Conservation (phyloP, 2,888 invertebrate genomes). For the Eugnorisma glareosa region DNA sequence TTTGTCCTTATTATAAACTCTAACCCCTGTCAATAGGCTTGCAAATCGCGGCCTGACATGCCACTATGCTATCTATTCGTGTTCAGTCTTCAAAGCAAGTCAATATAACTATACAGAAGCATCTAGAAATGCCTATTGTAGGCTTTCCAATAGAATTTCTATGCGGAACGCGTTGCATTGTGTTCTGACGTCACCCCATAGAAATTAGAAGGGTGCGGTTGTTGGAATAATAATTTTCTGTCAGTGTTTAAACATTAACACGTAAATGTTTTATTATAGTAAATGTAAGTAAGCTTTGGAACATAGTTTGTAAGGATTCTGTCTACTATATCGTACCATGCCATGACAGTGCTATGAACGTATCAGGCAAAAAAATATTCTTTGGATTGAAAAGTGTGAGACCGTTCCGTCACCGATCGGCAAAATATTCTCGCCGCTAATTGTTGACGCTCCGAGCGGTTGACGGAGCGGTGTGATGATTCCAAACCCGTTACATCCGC, state of each 20-base stretch:
- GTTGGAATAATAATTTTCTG: background rate
- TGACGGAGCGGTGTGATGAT: too few species aligned
- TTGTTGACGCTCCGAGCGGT: too few species aligned
- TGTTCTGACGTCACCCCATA: slow-evolving; percentile 51
- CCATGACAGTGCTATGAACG: too few species aligned
- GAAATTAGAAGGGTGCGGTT: slow-evolving; percentile 44
- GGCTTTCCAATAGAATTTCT: slow-evolving; percentile 62
- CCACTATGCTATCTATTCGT: background rate
- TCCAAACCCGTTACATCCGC: too few species aligned
- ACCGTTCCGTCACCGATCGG: too few species aligned
- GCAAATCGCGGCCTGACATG: background rate
- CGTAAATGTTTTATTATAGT: too few species aligned
- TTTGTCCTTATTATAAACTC: slow-evolving; percentile 25
- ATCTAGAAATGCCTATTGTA: slow-evolving; percentile 65
- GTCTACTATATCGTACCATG: too few species aligned
- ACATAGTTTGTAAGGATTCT: too few species aligned
- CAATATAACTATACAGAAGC: slow-evolving; percentile 51
- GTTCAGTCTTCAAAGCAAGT: slow-evolving; percentile 42
- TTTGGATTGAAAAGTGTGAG: too few species aligned
- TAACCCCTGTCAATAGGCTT: background rate
- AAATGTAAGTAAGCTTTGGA: too few species aligned
- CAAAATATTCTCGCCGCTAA: too few species aligned
- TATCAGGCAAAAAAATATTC: too few species aligned
- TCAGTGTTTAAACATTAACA: slow-evolving; percentile 9
- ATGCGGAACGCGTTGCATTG: slow-evolving; percentile 57